phyloP scores from a whole-genome alignment of 2,113 vertebrate genomes.

The Microtus pennsylvanicus region DNA sequence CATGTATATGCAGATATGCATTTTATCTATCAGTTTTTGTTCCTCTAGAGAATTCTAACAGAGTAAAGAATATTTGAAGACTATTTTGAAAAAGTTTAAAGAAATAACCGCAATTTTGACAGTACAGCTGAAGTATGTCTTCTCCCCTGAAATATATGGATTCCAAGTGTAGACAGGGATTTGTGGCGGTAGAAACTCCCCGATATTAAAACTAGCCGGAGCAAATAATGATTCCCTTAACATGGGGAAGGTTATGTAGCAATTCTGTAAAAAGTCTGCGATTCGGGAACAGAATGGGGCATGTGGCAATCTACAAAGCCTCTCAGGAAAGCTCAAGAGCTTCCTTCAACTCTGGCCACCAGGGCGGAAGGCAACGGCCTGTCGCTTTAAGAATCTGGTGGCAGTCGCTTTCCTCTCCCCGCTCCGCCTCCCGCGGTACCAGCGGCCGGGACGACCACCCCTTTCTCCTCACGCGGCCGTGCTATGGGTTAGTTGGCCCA shows the following conservation, averaged over 20 bases:
- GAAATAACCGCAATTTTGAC: background rate
- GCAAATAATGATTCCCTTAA: background rate
- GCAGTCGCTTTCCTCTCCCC: background rate
- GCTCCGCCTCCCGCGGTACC: constrained; percentile 47
- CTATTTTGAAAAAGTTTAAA: background rate
- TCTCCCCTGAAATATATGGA: background rate
- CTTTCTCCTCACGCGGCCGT: background rate
- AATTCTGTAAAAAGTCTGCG: background rate
- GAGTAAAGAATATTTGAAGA: background rate
- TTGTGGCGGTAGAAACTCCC: background rate
- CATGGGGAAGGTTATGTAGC: background rate
- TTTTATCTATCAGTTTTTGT: background rate
- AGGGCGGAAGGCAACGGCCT: background rate
- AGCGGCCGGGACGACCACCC: background rate
- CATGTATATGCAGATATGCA: background rate
- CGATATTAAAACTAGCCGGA: background rate
- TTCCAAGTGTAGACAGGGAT: background rate
- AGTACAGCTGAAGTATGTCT: background rate
- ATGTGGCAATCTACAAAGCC: background rate
- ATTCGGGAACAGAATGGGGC: background rate
- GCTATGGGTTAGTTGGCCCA: background rate
- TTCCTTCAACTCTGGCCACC: background rate
- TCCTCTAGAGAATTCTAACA: background rate
- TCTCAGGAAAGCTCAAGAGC: background rate
- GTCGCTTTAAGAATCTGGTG: constrained; percentile 78